Evolutionary conservation across 1,140 invertebrate species (phyloP), one percentile per base, ranked within the genome.

Genomic region (Pristionchus pacificus): DNA sequence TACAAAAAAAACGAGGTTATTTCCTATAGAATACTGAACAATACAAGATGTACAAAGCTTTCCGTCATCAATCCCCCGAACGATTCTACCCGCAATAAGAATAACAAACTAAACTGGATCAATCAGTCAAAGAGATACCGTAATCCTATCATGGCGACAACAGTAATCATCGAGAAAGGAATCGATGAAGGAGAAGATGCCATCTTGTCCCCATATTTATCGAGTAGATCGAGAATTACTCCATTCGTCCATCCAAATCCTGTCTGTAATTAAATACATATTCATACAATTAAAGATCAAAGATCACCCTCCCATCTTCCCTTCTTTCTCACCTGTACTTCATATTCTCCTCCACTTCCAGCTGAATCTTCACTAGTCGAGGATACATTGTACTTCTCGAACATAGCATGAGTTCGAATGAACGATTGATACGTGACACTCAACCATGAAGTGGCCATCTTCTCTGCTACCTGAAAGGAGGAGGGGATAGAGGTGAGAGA

Each of bases 211-310:
- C 80, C 80, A 57, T 82, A 82, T 38, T 72, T 78, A 49, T 78
- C 76, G 29, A 82, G 65, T 32, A 82, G 68, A 67, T 83, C 81
- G 19, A 82, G 75, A 63, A 83, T 80, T 0, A 82, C 80, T 13
- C 80, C 80, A 38, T 82, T 96, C 0, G 91, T 91, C 93, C 93
- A 97, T 1, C 93, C 93, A 82, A 97, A 97, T 13, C 93, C 93
- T 24, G 88, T 88, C 83, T 95, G 92, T 55, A 76, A 76, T 30
- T 32, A 3, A 49, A 49, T 49, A 49, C 6, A 49, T 49, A 49
- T 49, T 10, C 38, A 19, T 10, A 49, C 38, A 49, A 49, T 49
- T 6, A 49, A 49, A 49, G 6, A 49, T 49, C 6, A 49, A 6
- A 10, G 38, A 49, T 10, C 6, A 10, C 38, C 6, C 6, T 49